phyloP scores from a whole-genome alignment of 2,797 vertebrate genomes.

The Sebastes taczanowskii region DNA sequence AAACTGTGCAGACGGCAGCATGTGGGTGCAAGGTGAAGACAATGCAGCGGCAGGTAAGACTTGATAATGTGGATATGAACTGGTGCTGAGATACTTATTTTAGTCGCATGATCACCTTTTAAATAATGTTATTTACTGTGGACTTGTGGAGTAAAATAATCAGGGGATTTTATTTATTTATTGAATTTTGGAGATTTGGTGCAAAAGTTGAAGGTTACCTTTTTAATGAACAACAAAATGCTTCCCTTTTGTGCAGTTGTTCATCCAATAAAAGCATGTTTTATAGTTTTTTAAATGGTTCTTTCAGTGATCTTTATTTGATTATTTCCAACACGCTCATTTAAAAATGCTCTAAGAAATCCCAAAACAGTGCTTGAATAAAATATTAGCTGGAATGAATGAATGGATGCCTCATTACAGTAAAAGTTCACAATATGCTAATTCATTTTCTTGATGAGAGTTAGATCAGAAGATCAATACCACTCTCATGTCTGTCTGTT shows the following conservation, averaged over 20 bases:
- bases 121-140: neutral
- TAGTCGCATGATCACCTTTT: neutral
- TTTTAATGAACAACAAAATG: neutral
- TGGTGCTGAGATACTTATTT: neutral
- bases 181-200: neutral
- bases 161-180: neutral
- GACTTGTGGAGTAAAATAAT: too few species aligned
- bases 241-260: accelerated
- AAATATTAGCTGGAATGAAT: neutral
- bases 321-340: neutral
- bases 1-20: conserved; percentile 5
- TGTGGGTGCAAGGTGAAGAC: conserved; percentile 65
- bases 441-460: neutral
- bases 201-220: neutral
- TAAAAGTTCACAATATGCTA: neutral
- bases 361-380: neutral
- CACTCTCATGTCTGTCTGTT: neutral
- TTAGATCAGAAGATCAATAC: neutral
- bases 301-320: neutral
- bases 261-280: neutral
- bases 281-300: neutral
- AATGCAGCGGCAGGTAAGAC: conserved; percentile 57
- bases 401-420: neutral
- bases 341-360: neutral
- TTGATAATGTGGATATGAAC: neutral